phyloP scores from a whole-genome alignment of 2,113 vertebrate genomes.

The Triplophysa rosa region DNA sequence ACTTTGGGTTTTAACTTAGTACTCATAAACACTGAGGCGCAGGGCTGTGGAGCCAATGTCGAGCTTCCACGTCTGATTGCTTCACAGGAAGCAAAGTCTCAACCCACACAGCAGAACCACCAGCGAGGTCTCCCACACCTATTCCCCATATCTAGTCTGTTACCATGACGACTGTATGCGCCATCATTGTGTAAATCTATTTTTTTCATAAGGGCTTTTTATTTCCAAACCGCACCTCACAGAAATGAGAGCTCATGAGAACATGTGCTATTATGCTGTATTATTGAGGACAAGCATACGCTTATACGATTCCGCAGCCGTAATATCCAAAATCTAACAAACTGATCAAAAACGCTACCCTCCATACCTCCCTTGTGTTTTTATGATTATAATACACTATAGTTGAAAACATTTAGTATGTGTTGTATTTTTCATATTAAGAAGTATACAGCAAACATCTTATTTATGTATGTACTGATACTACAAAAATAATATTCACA shows the following conservation, averaged over 20 bases:
- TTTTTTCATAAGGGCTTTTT: conserved; percentile 48
- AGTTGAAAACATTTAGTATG: no score
- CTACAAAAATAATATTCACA: no score
- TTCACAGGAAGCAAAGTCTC: conserved; percentile 41
- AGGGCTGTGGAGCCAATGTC: neutral
- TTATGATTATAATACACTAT: no score
- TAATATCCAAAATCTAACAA: neutral
- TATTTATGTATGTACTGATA: no score
- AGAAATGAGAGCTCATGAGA: conserved; percentile 28
- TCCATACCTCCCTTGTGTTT: no score
- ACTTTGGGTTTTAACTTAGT: conserved; percentile 6
- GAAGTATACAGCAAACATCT: neutral
- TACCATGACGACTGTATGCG: conserved; percentile 57
- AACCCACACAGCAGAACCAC: conserved; percentile 41
- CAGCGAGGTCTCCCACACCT: conserved; percentile 41
- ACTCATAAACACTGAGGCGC: neutral
- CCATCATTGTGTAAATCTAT: conserved; percentile 36
- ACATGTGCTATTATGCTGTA: conserved; percentile 24
- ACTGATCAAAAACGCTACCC: no score
- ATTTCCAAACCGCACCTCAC: conserved; percentile 31
- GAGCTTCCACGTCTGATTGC: conserved; percentile 41
- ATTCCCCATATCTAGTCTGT: conserved; percentile 43
- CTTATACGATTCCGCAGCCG: neutral
- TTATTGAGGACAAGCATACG: conserved; percentile 4
- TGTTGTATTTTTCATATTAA: no score